These are phyloP conservation scores for Cryptoprocta ferox DNA, from an alignment of 2,797 vertebrate genomes.

Conservation along the genomic window DNA sequence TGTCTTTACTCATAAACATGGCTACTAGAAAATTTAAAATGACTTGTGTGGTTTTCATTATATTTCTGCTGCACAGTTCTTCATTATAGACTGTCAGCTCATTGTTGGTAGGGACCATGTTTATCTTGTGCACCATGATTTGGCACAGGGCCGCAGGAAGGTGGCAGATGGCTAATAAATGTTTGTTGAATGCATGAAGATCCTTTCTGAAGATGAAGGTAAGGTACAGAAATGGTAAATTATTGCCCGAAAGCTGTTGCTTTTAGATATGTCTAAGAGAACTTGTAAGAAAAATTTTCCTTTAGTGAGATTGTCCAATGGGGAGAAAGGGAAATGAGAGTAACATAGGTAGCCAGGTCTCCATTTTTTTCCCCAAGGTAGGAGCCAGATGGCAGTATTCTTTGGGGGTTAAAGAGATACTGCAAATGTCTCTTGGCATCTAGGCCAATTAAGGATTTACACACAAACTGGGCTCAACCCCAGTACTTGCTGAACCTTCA, in stretches of 20 bases:
- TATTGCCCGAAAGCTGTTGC: neutral
- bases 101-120: neutral
- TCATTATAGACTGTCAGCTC: neutral
- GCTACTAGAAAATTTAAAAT: neutral
- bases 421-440: neutral
- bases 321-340: neutral
- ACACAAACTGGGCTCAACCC: neutral
- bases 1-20: neutral
- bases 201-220: slow-evolving; percentile 10
- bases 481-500: neutral
- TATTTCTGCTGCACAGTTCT: neutral
- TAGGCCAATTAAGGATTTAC: neutral
- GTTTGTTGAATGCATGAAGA: neutral
- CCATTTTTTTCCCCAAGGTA: neutral
- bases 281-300: neutral
- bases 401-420: neutral
- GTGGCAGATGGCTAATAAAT: neutral
- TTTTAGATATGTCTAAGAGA: neutral
- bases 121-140: neutral
- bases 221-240: neutral
- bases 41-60: slow-evolving; percentile 13
- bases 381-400: neutral
- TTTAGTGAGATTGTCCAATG: neutral
- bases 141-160: neutral
- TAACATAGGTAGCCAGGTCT: neutral